Evolutionary conservation across 2,113 vertebrate genomes (phyloP).

Genomic region (Charina bottae): DNA sequence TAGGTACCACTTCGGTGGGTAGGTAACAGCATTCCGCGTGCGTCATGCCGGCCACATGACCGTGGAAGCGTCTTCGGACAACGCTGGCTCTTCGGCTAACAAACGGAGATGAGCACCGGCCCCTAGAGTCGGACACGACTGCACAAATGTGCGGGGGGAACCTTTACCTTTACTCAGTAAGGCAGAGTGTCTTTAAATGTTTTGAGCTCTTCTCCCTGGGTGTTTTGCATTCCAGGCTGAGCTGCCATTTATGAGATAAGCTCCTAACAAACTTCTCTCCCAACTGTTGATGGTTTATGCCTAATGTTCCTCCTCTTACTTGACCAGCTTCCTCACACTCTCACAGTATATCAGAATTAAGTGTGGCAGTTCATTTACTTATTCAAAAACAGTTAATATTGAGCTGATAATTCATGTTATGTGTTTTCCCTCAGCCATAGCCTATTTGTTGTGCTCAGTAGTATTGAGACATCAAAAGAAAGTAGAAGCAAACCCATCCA

Average conservation of each 20-base stretch:
- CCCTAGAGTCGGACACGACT: too few species aligned
- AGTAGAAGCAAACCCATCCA: not conserved
- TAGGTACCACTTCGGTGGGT: too few species aligned
- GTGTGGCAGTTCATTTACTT: not conserved
- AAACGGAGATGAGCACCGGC: too few species aligned
- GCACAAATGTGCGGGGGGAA: too few species aligned
- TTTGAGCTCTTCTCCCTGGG: not conserved
- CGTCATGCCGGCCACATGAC: too few species aligned
- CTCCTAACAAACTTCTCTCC: not conserved
- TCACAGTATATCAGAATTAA: not conserved
- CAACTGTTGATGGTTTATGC: not conserved
- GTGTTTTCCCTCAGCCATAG: not conserved
- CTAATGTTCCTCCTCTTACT: not conserved
- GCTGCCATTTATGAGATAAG: not conserved
- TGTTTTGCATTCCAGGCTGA: not conserved
- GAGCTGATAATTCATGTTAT: not conserved
- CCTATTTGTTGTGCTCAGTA: not conserved
- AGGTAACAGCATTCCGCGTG: too few species aligned
- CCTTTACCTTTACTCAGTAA: too few species aligned
- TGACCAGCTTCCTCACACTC: not conserved
- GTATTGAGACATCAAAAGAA: not conserved
- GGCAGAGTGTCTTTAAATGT: not conserved
- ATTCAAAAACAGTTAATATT: not conserved
- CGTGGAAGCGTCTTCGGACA: too few species aligned
- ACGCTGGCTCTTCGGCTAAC: too few species aligned